A percentile compares a stretch with the other conserved stretches of the same genome.
Evolutionary conservation across 2,113 vertebrate species (phyloP).

Genomic region (Piliocolobus tephrosceles): DNA sequence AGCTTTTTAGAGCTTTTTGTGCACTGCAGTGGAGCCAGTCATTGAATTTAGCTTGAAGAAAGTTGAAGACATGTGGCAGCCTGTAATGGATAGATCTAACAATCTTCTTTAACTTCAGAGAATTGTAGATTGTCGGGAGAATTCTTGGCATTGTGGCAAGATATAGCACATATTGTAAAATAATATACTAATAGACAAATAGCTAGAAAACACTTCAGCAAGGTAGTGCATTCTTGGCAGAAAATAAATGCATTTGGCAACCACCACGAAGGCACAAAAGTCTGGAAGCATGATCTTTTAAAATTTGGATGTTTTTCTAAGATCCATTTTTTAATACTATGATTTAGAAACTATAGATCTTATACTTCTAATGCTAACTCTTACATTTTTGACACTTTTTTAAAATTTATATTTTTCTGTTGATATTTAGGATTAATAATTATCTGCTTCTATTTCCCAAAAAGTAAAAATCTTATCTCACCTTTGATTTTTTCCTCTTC

Average conservation of each 20-base stretch:
- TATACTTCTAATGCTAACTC: neutral
- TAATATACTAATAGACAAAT: slow-evolving; percentile 51
- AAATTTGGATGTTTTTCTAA: slow-evolving; percentile 44
- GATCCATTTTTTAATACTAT: neutral
- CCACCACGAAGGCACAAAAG: neutral
- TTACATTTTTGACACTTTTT: neutral
- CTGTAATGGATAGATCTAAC: neutral
- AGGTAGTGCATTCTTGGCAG: slow-evolving; percentile 46
- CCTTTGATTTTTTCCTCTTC: neutral
- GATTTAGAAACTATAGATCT: neutral
- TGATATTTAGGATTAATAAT: neutral
- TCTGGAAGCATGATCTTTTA: neutral
- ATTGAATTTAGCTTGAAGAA: neutral
- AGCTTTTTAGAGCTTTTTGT: neutral
- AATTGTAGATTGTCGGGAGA: slow-evolving; percentile 26
- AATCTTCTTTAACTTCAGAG: slow-evolving; percentile 1
- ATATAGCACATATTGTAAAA: slow-evolving; percentile 34
- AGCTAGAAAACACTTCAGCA: slow-evolving; percentile 50
- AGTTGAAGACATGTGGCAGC: neutral
- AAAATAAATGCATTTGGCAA: slow-evolving; percentile 38
- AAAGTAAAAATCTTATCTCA: neutral
- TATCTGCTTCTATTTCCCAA: neutral
- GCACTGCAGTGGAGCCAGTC: neutral
- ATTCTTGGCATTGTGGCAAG: slow-evolving; percentile 38
- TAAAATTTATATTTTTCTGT: neutral